Evolutionary conservation across 2,113 vertebrate genomes (phyloP), one percentile per base, ranked within the genome.

Genomic region (Empidonax traillii): DNA sequence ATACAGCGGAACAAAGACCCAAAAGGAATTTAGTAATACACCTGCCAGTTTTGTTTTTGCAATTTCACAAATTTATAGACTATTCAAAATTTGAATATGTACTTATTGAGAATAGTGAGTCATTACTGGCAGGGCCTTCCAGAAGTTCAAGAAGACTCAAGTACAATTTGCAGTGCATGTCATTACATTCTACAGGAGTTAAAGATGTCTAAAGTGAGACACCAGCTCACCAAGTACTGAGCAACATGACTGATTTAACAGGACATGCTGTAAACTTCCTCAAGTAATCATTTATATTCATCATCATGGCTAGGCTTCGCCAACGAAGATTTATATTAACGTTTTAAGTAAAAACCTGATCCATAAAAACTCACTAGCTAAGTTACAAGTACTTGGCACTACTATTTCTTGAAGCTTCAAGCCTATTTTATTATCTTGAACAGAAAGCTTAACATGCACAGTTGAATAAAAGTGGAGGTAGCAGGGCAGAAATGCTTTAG

Each of bases 401-500:
- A 65, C 16, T 37, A 13, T 27, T 76, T n/a, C 43, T 53, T 77
- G 13, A 62, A 35, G 33, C 69, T 69, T 69, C 78, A 80, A 83
- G 46, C 30, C 37, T 63, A 44, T 76, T 46, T 74, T 55, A 49
- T 62, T 7, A 35, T 44, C 49, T 66, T 65, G 44, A 86, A 80
- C 19, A 85, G 44, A 84, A 89, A 94, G 72, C 68, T 95, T 87
- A 94, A 91, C 81, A 91, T 73, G 85, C 90, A 95, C 72, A 80
- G 51, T 73, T 88, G 22, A 93, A 83, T 41, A 27, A 19, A 91
- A 76, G 49, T 43, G 43, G 51, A 83, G 82, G 88, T 85, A 95
- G 94, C 90, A 93, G 82, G 87, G 94, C 55, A 95, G 90, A 95
- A 96, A 95, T 77, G 59, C 28, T 85, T 85, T 69, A 66, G 37